Base-by-base conservation (phyloP, 2,888 invertebrate genomes). In the Bimastos eiseni region DNA sequence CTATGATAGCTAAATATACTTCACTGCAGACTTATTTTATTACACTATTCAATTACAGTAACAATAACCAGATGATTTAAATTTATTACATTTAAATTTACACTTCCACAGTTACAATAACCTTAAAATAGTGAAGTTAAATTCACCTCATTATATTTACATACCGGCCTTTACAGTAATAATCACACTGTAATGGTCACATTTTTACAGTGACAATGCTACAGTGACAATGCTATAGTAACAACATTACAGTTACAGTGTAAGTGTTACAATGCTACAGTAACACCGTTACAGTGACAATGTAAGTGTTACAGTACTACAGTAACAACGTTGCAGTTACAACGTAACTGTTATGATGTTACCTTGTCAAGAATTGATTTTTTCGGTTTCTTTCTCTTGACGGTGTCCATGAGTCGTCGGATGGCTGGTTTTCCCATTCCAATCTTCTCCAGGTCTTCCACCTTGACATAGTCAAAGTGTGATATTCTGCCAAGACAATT, bases 381-480 rank as follows among this genome's bases (percentile, higher is more conserved):
- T 13, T 91, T 92, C 44, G 93, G 92, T 11, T 84, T 90, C n/a
- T 89, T 89, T 36, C 91, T 91, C 89, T 94, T 94, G 1, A 98
- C 97, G 24, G 98, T 97, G 95, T 98, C 98, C 94, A 99, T 96
- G 30, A 99, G 96, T 91, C 99, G 96, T 70, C 98, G 96, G 8
- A 98, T 97, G 6, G 98, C 99, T 90, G 99, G 99, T 94, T 97
- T 98, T 89, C 98, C 98, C 94, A 99, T 96, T 3, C 99, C 99
- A 94, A 98, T 97, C 94, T 97, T 97, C 94, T 98, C 98, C 94
- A 99, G 96, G 95, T 99, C 99, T 91, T 98, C 98, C 0, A 97
- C 96, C 94, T 97, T 97, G n/a, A 99, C 99, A 96, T 97, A 98
- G 94, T 99, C 98, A 95, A 99, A 99, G 95, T 99, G 99, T 90